These are phyloP conservation scores for Orbicella faveolata DNA, from an alignment of 64 coral and sea anemone genomes.

Conservation along the genomic window DNA sequence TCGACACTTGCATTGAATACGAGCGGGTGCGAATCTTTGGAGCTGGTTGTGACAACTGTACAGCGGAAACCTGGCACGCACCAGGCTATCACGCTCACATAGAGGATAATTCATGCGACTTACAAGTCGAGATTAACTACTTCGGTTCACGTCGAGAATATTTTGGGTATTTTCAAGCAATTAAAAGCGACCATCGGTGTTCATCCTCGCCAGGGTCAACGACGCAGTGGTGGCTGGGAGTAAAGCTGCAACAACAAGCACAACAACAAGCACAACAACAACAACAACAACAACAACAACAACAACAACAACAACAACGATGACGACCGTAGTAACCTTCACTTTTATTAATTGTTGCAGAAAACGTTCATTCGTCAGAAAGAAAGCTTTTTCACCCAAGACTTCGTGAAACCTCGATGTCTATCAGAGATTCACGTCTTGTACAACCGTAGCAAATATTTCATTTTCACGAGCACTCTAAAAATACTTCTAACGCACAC, in stretches of 20 bases:
- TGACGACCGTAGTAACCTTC: too few relatives aligned
- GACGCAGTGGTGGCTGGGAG: constrained; percentile 48
- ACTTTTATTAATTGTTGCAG: too few relatives aligned
- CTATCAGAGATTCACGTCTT: too few relatives aligned
- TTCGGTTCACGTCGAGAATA: not conserved
- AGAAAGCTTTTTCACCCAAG: too few relatives aligned
- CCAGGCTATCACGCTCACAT: not conserved
- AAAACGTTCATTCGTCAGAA: too few relatives aligned
- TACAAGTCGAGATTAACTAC: not conserved
- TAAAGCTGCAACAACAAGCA: not conserved
- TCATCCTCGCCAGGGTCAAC: not conserved
- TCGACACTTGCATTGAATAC: not conserved
- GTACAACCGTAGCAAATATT: too few relatives aligned
- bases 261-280: too few relatives aligned
- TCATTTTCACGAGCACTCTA: too few relatives aligned
- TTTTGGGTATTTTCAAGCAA: constrained; percentile 5
- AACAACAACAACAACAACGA: too few relatives aligned
- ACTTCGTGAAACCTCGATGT: too few relatives aligned
- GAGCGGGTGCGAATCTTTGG: constrained; percentile 19
- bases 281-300: too few relatives aligned
- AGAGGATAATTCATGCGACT: constrained; percentile 19
- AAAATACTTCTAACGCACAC: too few relatives aligned
- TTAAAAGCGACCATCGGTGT: constrained; percentile 17
- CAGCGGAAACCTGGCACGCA: not conserved
- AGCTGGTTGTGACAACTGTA: constrained; percentile 26